Base-by-base conservation (phyloP, 2,113 vertebrate species). In the Trichechus manatus region DNA sequence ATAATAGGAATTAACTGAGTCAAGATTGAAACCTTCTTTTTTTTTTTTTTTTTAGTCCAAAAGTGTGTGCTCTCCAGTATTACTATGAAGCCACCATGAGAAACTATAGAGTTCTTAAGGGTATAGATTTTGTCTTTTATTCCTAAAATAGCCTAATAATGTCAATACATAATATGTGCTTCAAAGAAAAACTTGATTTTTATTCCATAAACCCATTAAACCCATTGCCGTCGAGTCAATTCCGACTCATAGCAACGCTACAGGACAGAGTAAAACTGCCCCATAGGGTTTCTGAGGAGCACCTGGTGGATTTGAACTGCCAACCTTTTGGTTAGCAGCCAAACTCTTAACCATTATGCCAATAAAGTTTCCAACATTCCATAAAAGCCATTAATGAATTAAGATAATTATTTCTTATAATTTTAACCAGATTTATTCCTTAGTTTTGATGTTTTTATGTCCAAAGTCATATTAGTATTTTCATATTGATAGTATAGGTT, bases 321-420 rank as follows among this genome's bases (percentile, higher is more conserved):
- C 39, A 39, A 39, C 39, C 39, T 39, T 39, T 39, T 39, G 39
- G 39, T 39, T 39, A 39, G 39, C 39, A 39, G 39, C 39, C 39
- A 39, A 39, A 39, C 2, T 39, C 39, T 39, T 39, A 39, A 39
- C 39, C 39, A 39, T 39, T 39, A 39, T 39, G 39, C 39, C 39
- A 39, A 39, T 39, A 39, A 3, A 39, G 39, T 39, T 39, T 39
- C 39, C 39, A 39, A 39, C 6, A 15, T 72, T 79, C 31, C 44
- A 83, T n/a, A 50, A 87, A 91, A 88, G 1, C 23, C 42, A 50
- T 61, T 61, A 95, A 84, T 42, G 22, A 93, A 91, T 68, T 42
- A 79, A 93, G 77, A 79, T 53, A 89, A 42, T n/a, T 53, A 0
- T 36, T 0, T 82, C 25, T 9, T 56, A 0, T 66, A 56, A 70